Percentiles rank a stretch among this genome's conserved stretches.
Conservation (phyloP, 2,797 vertebrate genomes). For the Pseudochirops corinnae region DNA sequence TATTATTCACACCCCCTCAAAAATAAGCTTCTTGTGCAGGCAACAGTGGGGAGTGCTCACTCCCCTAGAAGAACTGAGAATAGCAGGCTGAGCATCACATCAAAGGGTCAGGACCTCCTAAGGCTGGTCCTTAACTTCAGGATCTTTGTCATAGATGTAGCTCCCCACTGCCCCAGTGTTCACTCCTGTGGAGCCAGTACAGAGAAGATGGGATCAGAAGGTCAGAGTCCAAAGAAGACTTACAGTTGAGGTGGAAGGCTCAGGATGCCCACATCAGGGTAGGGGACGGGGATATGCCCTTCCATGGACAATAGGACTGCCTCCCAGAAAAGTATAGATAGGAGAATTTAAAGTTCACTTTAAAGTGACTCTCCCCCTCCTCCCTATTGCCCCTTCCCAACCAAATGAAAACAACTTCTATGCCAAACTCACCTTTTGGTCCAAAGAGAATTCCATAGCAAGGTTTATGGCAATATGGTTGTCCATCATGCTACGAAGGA, state of each 20-base stretch:
- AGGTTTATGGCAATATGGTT: slow-evolving; percentile 93
- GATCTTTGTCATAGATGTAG: slow-evolving; percentile 98
- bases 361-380: background rate
- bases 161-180: slow-evolving; percentile 98
- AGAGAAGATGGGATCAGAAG: background rate
- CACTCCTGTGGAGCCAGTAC: slow-evolving; percentile 89
- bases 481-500: slow-evolving; percentile 90
- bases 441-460: slow-evolving; percentile 90
- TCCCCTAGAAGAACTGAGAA: background rate
- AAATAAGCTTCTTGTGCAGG: background rate
- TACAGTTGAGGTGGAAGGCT: background rate
- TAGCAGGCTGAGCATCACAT: background rate
- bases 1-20: background rate
- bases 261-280: background rate
- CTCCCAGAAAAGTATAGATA: background rate
- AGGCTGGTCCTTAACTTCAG: slow-evolving; percentile 91
- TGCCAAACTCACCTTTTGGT: slow-evolving; percentile 86
- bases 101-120: slow-evolving; percentile 70
- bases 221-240: accelerated
- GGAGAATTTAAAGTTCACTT: background rate
- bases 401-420: background rate
- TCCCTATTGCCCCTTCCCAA: background rate
- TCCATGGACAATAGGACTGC: background rate
- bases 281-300: background rate
- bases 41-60: background rate